These are phyloP conservation scores for Ridgeia piscesae DNA, from an alignment of 1,140 invertebrate species.

Conservation along the genomic window DNA sequence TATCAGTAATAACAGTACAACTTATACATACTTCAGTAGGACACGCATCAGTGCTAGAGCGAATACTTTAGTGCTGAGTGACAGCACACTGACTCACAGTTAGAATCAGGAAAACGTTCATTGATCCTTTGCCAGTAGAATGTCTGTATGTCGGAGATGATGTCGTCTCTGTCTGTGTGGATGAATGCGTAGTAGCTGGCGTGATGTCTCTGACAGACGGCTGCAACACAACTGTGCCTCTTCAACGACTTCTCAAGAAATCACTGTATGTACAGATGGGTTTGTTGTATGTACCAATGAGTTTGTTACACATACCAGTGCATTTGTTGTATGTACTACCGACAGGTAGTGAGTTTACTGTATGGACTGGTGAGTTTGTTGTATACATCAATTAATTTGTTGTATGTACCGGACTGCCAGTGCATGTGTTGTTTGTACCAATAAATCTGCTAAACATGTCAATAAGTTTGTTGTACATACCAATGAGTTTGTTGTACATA, in stretches of 20 bases:
- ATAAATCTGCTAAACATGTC: no score
- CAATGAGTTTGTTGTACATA: not conserved
- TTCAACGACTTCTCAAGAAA: no score
- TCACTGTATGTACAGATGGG: no score
- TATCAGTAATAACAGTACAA: not conserved
- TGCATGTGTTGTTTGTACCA: not conserved
- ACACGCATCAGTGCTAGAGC: no score
- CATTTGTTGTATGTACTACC: not conserved
- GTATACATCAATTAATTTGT: no score
- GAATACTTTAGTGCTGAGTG: no score
- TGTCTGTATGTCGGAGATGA: not conserved
- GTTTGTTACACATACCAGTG: not conserved
- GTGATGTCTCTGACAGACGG: slow-evolving; percentile 21
- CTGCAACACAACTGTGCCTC: not conserved
- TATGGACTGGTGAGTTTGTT: no score
- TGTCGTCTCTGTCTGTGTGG: not conserved
- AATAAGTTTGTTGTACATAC: not conserved
- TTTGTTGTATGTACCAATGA: not conserved
- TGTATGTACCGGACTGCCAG: no score
- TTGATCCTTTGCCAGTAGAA: slow-evolving; percentile 3
- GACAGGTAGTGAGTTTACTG: not conserved
- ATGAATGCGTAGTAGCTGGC: slow-evolving; percentile 13
- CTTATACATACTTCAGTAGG: no score
- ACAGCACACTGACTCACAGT: not conserved
- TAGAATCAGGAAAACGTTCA: not conserved